Evolutionary conservation across 2,113 vertebrate genomes (phyloP), one percentile per base, ranked within the genome.

Genomic region (Pitta sordida): DNA sequence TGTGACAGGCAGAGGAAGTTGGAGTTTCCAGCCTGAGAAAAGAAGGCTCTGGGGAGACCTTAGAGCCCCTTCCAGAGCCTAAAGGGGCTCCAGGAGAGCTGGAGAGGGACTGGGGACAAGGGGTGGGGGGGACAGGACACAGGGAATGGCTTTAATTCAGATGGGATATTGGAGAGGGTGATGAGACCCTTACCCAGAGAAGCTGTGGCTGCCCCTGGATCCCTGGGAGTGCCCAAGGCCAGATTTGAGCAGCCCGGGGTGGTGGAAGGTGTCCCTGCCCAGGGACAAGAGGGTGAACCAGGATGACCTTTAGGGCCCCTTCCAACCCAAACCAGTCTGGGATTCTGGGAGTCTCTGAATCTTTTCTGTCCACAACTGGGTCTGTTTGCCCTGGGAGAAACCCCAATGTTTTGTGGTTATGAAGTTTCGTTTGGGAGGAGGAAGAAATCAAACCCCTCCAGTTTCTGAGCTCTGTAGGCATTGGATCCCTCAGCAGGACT

Each of bases 331-430:
- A 17, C 7, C 37, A 15, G 18, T 43, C 59, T n/a, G 12, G 3
- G 34, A 52, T 16, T 27, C 59, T 51, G 5, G 5, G 30, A 43
- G 58, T 26, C 24, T 43, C 15, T 19, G 67, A 22, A n/a, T 43
- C 32, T 56, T 49, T 4, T 1, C 37, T 52, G 53, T n/a, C 30
- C 9, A 6, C 0, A 1, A 30, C 10, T 0, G 1, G 63, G 81
- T 5, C 29, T 51, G 6, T 56, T 68, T 46, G 29, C 5, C 5
- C 23, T 32, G 44, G 20, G 23, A 56, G 29, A 5, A 67, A 9
- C 13, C 6, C 15, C 26, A 0, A 0, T 3, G 24, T 12, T 56
- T 23, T 12, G 24, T 37, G 48, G 13, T 37, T 43, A 1, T 7
- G 30, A 36, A 6, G 1, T 65, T 73, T 9, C 14, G 6, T 18